These are phyloP conservation scores for Drosophila rubida DNA, from an alignment of 2,888 invertebrate species.

Conservation along the genomic window DNA sequence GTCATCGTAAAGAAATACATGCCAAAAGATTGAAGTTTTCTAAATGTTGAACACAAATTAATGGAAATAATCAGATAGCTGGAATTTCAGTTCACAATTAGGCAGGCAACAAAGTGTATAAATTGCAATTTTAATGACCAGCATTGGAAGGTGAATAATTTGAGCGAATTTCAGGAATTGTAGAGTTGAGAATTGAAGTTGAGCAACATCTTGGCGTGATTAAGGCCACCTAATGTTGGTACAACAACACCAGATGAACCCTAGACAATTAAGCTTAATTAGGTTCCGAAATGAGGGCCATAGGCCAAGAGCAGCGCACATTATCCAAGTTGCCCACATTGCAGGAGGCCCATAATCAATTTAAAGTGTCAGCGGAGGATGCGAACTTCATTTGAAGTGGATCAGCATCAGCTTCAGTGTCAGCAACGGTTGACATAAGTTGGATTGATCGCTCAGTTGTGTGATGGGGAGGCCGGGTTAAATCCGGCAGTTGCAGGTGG, in stretches of 20 bases:
- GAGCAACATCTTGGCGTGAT: not conserved
- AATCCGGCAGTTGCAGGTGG: slow-evolving; percentile 51
- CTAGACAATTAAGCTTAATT: slow-evolving; percentile 1
- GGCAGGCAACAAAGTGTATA: too few relatives aligned
- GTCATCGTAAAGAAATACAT: too few relatives aligned
- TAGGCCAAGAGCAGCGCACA: not conserved
- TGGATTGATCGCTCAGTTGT: slow-evolving; percentile 66
- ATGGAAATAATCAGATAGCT: too few relatives aligned
- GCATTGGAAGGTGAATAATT: too few relatives aligned
- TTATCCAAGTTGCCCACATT: not conserved
- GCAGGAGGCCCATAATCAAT: slow-evolving; percentile 50
- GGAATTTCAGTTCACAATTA: too few relatives aligned
- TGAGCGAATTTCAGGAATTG: too few relatives aligned
- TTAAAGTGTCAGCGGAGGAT: slow-evolving; percentile 49
- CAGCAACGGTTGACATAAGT: slow-evolving; percentile 62
- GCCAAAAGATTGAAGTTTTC: too few relatives aligned
- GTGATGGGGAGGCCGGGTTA: not conserved
- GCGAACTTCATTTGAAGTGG: slow-evolving; percentile 5
- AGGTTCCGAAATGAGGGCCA: not conserved
- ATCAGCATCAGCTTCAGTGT: slow-evolving; percentile 27
- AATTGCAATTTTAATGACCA: too few relatives aligned
- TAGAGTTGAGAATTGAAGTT: not conserved
- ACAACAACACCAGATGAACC: slow-evolving; percentile 2
- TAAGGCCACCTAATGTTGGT: not conserved
- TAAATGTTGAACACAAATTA: too few relatives aligned